phyloP scores from a whole-genome alignment of 2,888 invertebrate genomes.

The Drosophila hamatofila region DNA sequence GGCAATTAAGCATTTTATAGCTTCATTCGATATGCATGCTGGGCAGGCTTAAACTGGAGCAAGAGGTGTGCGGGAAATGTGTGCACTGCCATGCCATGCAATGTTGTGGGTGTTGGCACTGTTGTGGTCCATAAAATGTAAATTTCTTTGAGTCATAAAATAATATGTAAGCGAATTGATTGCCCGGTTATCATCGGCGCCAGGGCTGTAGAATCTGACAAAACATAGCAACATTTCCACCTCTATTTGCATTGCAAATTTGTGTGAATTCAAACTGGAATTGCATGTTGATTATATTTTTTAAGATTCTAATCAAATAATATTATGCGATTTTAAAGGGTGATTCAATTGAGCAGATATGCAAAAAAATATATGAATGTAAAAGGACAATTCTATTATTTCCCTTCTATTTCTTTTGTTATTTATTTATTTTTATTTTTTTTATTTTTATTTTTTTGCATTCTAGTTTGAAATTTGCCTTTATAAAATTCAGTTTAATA shows the following conservation, averaged over 20 bases:
- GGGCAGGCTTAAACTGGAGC: slow-evolving; percentile 33
- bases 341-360: background rate
- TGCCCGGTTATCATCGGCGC: slow-evolving; percentile 34
- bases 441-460: too few relatives aligned
- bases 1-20: slow-evolving; percentile 74
- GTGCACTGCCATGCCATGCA: slow-evolving; percentile 16
- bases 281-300: slow-evolving; percentile 4
- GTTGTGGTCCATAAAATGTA: slow-evolving; percentile 52
- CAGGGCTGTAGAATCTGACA: slow-evolving; percentile 1
- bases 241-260: slow-evolving; percentile 43
- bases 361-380: background rate
- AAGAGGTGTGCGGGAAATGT: slow-evolving; percentile 1
- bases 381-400: background rate
- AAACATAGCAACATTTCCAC: slow-evolving; percentile 6
- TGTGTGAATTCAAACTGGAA: slow-evolving; percentile 4
- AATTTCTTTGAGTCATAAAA: slow-evolving; percentile 72
- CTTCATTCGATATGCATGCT: slow-evolving; percentile 78
- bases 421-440: too few relatives aligned
- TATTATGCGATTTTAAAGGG: background rate
- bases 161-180: slow-evolving; percentile 40
- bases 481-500: too few relatives aligned
- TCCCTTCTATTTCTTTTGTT: background rate
- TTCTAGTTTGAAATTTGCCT: too few relatives aligned
- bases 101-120: slow-evolving; percentile 65
- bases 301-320: slow-evolving; percentile 13